These are phyloP conservation scores for Pyrrhura leucotis DNA, from an alignment of 2,797 vertebrate species.

Conservation along the genomic window DNA sequence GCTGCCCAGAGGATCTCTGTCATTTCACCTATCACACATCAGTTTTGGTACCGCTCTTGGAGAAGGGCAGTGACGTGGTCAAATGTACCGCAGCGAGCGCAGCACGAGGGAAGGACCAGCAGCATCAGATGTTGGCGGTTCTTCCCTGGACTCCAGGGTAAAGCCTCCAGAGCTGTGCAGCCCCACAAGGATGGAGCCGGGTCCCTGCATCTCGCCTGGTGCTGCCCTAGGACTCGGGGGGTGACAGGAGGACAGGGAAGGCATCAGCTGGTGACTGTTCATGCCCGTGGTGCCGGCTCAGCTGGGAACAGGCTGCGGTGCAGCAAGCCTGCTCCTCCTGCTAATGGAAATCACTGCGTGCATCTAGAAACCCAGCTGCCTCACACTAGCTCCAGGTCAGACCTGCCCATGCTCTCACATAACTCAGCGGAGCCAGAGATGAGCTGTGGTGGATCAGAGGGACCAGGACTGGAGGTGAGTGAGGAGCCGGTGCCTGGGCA, in stretches of 20 bases:
- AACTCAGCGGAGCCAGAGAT: too few species aligned
- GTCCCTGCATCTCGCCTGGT: background rate
- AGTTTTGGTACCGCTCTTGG: background rate
- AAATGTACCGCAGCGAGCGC: fast-evolving
- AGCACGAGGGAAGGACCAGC: too few species aligned
- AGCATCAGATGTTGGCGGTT: background rate
- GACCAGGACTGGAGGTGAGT: background rate
- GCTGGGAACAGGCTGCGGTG: background rate
- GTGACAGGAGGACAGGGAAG: background rate
- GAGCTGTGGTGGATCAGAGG: background rate
- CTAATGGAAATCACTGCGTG: background rate
- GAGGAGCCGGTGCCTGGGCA: background rate
- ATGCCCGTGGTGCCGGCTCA: background rate
- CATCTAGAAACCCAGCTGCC: background rate
- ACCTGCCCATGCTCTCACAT: background rate
- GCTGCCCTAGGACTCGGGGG: background rate
- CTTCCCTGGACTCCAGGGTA: background rate
- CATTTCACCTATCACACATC: background rate
- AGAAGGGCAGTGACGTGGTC: background rate
- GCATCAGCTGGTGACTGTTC: background rate
- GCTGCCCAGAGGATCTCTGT: background rate
- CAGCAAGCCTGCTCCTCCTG: background rate
- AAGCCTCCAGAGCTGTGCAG: background rate
- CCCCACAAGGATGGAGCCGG: fast-evolving
- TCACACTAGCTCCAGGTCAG: background rate